Evolutionary conservation across 2,797 vertebrate species (phyloP), one percentile per base, ranked within the genome.

Genomic region (Lerista edwardsae): DNA sequence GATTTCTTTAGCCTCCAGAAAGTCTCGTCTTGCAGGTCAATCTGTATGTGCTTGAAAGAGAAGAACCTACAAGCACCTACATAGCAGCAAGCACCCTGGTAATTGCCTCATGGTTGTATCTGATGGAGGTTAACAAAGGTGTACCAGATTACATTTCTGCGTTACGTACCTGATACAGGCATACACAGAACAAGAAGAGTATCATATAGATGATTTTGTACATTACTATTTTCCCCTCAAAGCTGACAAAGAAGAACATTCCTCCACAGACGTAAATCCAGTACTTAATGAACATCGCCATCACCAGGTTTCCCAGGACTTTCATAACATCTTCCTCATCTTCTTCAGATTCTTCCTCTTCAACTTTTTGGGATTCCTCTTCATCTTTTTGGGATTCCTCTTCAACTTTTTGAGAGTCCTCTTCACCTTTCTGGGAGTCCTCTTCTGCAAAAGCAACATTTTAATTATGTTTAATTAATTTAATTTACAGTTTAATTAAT

Each of bases 161-260:
- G 51, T 8, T 71, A 34, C 59, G 62, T 93, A 99, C 99, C 98
- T 99, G 99, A 93, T 99, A 99, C 51, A 99, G 95, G 11, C 97
- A 98, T 93, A 99, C 98, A 55, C 98, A 99, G 95, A 97, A 98
- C 75, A 99, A 97, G 91, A 99, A 98, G 89, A 99, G 96, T 97
- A 99, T 98, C 99, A 99, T 99, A 95, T 99, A 99, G 97, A 99
- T 97, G 95, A 99, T 99, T 96, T 99, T 99, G 96, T 99, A 99
- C 97, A 99, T 97, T 94, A 98, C 98, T 8, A 98, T 98, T 90
- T 95, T 96, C 69, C 98, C 99, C 94, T 99, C 98, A 67, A 99
- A 99, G 97, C 98, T 99, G 96, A 99, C 99, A 3, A 99, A 96
- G 97, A 99, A 99, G 97, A 99, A 99, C 99, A 99, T 99, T 91